Conservation (phyloP, 1,140 invertebrate species). For the Saccostrea cuccullata region DNA sequence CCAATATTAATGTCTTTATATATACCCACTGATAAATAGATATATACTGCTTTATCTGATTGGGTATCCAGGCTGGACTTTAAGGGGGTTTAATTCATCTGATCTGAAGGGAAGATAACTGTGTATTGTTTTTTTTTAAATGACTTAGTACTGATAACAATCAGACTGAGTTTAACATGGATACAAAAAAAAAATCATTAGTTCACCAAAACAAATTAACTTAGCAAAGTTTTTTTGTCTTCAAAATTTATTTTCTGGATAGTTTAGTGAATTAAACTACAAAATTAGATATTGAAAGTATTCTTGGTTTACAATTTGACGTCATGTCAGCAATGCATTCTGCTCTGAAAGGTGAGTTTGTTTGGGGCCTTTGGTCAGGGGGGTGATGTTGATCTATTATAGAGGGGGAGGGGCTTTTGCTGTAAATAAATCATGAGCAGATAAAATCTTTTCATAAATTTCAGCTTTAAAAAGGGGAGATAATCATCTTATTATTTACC, state of each 20-base stretch:
- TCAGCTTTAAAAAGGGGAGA: too few relatives aligned
- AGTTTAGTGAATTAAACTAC: not conserved
- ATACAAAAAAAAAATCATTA: not conserved
- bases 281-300: not conserved
- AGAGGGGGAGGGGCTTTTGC: not conserved
- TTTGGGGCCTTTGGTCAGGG: not conserved
- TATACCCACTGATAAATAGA: not conserved
- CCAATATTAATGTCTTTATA: not conserved
- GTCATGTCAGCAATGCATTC: not conserved
- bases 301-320: too few relatives aligned
- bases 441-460: not conserved
- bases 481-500: too few relatives aligned
- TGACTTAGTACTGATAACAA: not conserved
- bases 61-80: not conserved
- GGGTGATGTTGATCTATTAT: not conserved
- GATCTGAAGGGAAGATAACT: not conserved
- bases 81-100: not conserved
- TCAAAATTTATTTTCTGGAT: not conserved
- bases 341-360: not conserved
- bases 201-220: not conserved
- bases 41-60: not conserved
- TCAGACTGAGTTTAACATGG: not conserved
- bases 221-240: not conserved
- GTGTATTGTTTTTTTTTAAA: not conserved
- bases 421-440: not conserved